Percentiles rank a stretch among this genome's conserved stretches.
Evolutionary conservation across 2,113 vertebrate genomes (phyloP).

Genomic region (Gila orcuttii): DNA sequence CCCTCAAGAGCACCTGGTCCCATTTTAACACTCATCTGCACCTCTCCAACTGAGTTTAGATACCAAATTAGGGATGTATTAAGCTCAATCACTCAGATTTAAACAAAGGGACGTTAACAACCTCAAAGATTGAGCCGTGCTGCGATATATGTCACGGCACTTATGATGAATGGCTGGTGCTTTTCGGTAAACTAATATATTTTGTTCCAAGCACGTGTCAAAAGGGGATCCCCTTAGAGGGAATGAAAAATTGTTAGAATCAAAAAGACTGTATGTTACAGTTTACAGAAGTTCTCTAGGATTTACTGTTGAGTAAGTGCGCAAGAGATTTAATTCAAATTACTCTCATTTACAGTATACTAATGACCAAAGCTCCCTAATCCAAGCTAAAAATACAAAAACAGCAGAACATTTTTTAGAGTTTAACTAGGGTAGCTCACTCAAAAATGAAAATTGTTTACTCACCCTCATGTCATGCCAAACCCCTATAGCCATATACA

Average conservation of each 20-base stretch:
- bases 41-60: slow-evolving; percentile 13
- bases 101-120: slow-evolving; percentile 49
- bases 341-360: not conserved
- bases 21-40: not conserved
- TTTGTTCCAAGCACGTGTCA: slow-evolving; percentile 29
- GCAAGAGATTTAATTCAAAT: not conserved
- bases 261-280: not conserved
- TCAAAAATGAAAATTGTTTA: not conserved
- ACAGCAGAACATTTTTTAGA: not conserved
- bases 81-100: slow-evolving; percentile 15
- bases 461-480: not conserved
- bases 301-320: not conserved
- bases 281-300: not conserved
- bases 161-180: slow-evolving; percentile 47
- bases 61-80: slow-evolving; percentile 45
- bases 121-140: slow-evolving; percentile 38
- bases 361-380: not conserved
- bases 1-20: slow-evolving; percentile 67
- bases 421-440: not conserved
- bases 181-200: slow-evolving; percentile 56
- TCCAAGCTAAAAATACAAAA: not conserved
- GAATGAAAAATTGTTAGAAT: not conserved
- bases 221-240: not conserved
- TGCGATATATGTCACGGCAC: slow-evolving; percentile 46
- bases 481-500: not conserved